Conservation (phyloP, 2,113 vertebrate species). For the Corythornis vintsioides region DNA sequence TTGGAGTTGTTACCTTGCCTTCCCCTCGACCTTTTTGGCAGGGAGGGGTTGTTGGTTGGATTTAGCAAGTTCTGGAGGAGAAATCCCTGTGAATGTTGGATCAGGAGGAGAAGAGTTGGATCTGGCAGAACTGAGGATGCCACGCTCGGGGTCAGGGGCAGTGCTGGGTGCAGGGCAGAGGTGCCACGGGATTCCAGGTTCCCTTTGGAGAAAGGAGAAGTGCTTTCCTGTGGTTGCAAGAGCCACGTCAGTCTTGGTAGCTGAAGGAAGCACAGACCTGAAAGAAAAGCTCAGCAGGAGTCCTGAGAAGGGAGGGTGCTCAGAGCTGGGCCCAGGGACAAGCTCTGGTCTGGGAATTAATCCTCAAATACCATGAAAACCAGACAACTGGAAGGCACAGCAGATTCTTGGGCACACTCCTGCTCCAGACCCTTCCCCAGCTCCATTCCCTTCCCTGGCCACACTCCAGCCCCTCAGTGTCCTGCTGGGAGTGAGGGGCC, state of each 20-base stretch:
- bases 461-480: too few relatives aligned
- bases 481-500: too few relatives aligned
- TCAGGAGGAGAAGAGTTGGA: neutral
- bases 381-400: too few relatives aligned
- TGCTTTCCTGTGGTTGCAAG: neutral
- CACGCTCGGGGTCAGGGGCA: rapidly evolving
- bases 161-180: neutral
- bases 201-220: neutral
- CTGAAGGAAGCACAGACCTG: neutral
- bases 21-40: neutral
- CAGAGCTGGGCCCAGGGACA: neutral
- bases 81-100: neutral
- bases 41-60: neutral
- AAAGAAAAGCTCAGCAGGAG: neutral
- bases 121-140: neutral
- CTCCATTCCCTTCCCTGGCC: too few relatives aligned
- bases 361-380: too few relatives aligned
- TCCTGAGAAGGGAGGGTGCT: too few relatives aligned
- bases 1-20: neutral
- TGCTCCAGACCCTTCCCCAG: too few relatives aligned
- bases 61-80: neutral
- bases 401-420: neutral
- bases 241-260: neutral
- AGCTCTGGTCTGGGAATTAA: too few relatives aligned
- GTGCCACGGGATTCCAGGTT: rapidly evolving